Conservation (phyloP, 2,113 vertebrate genomes). For the Leptocoma aspasia region DNA sequence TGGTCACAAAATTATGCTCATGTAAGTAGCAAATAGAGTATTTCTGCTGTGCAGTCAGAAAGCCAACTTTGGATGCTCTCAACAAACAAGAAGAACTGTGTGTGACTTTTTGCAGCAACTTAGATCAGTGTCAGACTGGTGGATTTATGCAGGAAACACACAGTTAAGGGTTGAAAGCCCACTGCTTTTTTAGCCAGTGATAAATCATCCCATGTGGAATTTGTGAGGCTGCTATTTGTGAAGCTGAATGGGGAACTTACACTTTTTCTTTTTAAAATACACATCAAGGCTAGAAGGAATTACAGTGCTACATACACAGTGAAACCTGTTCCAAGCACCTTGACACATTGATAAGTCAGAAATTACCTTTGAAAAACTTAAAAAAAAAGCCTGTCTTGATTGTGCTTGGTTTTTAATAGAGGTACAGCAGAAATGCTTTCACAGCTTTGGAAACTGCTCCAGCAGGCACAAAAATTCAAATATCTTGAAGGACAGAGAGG, state of each 20-base stretch:
- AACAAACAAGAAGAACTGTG: neutral
- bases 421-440: neutral
- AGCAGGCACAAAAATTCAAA: neutral
- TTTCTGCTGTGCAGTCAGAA: conserved; percentile 54
- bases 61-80: neutral
- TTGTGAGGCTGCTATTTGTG: neutral
- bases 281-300: neutral
- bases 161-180: neutral
- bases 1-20: conserved; percentile 38
- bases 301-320: neutral
- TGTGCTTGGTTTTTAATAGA: neutral
- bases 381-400: neutral
- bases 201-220: neutral
- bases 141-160: neutral
- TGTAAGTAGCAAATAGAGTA: conserved; percentile 4
- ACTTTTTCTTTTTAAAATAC: neutral
- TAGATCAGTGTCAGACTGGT: neutral
- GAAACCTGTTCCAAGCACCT: neutral
- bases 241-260: neutral
- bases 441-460: neutral
- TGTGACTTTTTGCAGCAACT: neutral
- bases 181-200: neutral
- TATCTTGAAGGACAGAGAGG: neutral
- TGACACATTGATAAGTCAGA: neutral
- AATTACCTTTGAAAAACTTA: neutral